Evolutionary conservation across 1,140 invertebrate genomes (phyloP).

Genomic region (Trichomalopsis sarcophagae): DNA sequence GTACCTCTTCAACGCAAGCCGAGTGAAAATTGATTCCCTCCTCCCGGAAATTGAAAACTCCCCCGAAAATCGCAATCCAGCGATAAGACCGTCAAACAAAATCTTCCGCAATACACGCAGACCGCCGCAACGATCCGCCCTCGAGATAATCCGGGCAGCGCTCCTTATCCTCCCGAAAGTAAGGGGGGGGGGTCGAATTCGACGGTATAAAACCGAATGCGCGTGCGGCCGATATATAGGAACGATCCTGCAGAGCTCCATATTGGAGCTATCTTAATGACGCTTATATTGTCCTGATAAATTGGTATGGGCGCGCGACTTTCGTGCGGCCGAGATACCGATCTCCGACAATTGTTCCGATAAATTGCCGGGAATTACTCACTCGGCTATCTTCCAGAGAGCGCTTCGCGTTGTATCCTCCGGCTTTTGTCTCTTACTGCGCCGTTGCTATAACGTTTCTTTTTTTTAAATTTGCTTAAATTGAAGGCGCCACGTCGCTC

Average conservation of each 20-base stretch:
- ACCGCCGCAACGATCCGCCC: neutral
- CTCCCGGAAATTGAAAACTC: neutral
- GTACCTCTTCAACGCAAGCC: neutral
- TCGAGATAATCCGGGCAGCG: neutral
- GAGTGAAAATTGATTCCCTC: neutral
- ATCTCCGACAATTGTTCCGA: constrained; percentile 42
- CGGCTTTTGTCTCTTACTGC: neutral
- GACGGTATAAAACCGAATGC: constrained; percentile 1
- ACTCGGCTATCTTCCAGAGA: constrained; percentile 10
- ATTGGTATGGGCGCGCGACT: constrained; percentile 24
- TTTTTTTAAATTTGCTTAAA: neutral
- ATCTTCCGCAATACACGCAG: neutral
- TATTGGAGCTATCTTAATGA: constrained; percentile 43
- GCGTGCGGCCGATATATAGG: neutral
- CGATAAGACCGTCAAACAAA: neutral
- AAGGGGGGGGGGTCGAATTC: neutral
- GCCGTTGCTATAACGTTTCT: neutral
- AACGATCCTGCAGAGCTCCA: neutral
- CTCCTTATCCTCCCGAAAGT: neutral
- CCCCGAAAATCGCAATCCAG: neutral
- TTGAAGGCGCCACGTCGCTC: neutral
- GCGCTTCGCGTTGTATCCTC: neutral
- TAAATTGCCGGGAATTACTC: constrained; percentile 43
- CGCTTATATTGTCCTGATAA: constrained; percentile 37
- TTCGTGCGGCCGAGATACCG: neutral